These are phyloP conservation scores for Sphenodon punctatus DNA, from an alignment of 2,797 vertebrate species.

Conservation along the genomic window DNA sequence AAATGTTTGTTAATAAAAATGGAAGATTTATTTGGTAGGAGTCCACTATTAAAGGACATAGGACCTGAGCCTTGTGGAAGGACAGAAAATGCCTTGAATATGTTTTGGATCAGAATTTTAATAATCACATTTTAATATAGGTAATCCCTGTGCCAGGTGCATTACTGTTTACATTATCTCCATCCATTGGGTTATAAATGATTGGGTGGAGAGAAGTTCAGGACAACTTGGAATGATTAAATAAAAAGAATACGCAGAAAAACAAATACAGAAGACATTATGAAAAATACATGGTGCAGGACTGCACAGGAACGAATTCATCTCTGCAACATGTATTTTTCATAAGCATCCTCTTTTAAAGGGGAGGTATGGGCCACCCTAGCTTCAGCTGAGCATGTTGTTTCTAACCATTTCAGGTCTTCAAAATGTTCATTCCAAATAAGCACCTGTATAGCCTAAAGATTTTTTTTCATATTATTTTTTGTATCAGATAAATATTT, in stretches of 20 bases:
- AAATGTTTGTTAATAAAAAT: too few species aligned
- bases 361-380: too few species aligned
- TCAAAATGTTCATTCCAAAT: not conserved
- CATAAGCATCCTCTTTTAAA: too few species aligned
- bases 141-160: too few species aligned
- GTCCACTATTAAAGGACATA: not conserved
- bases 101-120: not conserved
- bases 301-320: too few species aligned
- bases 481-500: too few species aligned
- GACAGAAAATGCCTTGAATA: not conserved
- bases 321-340: too few species aligned
- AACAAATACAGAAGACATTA: too few species aligned
- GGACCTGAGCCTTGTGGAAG: not conserved
- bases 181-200: not conserved
- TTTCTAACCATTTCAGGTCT: not conserved
- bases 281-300: too few species aligned
- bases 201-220: not conserved
- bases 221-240: rapidly evolving
- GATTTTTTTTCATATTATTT: slow-evolving; percentile 45
- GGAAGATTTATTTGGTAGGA: not conserved
- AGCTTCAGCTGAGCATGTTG: not conserved
- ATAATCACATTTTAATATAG: not conserved
- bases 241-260: not conserved
- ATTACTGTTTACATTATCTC: not conserved
- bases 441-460: slow-evolving; percentile 47